Evolutionary conservation across 2,888 invertebrate species (phyloP).

Genomic region (Sminthurinus aureus): DNA sequence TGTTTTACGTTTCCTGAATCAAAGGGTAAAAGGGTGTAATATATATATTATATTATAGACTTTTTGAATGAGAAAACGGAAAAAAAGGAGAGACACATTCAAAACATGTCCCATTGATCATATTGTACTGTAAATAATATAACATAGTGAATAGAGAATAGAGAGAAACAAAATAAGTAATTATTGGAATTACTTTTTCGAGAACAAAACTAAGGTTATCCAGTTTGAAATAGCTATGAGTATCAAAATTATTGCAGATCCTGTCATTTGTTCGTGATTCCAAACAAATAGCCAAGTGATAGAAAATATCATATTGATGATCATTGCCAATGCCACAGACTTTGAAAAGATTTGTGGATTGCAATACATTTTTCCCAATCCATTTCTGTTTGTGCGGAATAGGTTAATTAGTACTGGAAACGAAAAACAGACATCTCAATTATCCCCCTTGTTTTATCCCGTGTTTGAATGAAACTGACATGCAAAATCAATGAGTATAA

Average conservation of each 20-base stretch:
- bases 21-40: too few species aligned
- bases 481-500: not conserved
- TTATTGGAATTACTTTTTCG: conserved; percentile 19
- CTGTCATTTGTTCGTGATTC: not conserved
- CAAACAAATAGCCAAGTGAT: conserved; percentile 24
- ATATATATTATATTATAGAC: too few species aligned
- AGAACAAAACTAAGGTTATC: conserved; percentile 8
- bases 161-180: too few species aligned
- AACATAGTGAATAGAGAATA: too few species aligned
- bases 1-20: too few species aligned
- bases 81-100: too few species aligned
- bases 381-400: not conserved
- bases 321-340: not conserved
- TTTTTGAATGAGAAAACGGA: too few species aligned
- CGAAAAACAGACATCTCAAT: too few species aligned
- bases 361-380: conserved; percentile 26
- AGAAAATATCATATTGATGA: conserved; percentile 16
- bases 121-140: too few species aligned
- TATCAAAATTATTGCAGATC: not conserved
- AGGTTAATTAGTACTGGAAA: conserved; percentile 12
- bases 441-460: not conserved
- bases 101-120: too few species aligned
- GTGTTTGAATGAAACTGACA: not conserved
- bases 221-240: not conserved
- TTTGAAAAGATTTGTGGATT: conserved; percentile 23